Base-by-base conservation (phyloP, 1,140 invertebrate species). In the Bombus superbus region DNA sequence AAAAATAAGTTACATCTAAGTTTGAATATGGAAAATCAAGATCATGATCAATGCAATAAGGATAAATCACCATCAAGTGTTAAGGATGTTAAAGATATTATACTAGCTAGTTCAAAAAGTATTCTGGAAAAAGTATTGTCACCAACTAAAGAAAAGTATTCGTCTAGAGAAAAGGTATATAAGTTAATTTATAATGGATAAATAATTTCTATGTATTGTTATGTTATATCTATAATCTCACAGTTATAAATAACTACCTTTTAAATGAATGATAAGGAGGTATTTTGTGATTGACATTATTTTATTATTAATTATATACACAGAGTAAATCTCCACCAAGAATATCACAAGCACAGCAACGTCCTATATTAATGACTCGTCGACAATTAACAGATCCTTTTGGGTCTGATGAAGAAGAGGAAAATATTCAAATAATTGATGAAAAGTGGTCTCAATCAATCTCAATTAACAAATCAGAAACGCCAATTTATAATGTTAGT, bases 381-480 rank as follows among this genome's bases (percentile, higher is more conserved):
- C 97, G 98, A 81, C 98, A 98, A 95, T 96, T 98, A 81, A 97
- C 97, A 28, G 98, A 99, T 96, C 98, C 98, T 5, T 98, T 99
- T 95, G 98, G 98, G 72, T 98, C 98, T 73, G 98, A 98, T 93
- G 98, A 98, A 53, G 98, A 99, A 90, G 98, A 98, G 77, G 97
- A 98, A 93, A 96, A 88, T 91, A 93, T 94, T 89, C 93, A 95
- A 89, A 93, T 94, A 64, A 89, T 94, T 73, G 94, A 95, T 47
- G 95, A 95, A 68, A 95, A 95, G 83, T 92, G 89, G 73, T 94
- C 92, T 32, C 93, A 94, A 88, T 94, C 94, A 69, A 94, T 94
- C 80, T 93, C 94, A 38, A 92, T 93, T 81, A 92, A 86, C 80
- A 94, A 95, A 93, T 93, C 92, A 42, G 93, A 94, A 91, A 93